These are phyloP conservation scores for Oryzias sinensis DNA, from an alignment of 2,797 vertebrate genomes.

Conservation along the genomic window DNA sequence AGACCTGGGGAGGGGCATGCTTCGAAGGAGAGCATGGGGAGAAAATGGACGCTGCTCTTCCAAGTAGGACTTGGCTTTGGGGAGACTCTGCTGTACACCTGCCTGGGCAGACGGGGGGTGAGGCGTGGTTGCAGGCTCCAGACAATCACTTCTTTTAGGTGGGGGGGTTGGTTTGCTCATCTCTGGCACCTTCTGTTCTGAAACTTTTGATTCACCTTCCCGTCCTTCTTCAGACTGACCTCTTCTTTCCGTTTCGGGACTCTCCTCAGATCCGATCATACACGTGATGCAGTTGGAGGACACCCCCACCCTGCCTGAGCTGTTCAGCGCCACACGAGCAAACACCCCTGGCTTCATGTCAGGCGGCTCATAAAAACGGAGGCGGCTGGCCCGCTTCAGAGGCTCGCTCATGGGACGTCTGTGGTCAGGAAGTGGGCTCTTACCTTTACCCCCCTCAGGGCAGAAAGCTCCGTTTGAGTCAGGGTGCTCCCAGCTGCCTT, in stretches of 20 bases:
- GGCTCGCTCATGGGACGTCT: constrained; percentile 81
- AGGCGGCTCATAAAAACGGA: constrained; percentile 71
- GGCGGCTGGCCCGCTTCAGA: constrained; percentile 76
- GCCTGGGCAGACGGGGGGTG: constrained; percentile 18
- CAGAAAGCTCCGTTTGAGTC: constrained; percentile 78
- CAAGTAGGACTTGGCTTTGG: constrained; percentile 23
- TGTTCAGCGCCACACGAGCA: constrained; percentile 82
- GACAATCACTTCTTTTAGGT: constrained; percentile 36
- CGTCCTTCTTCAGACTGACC: constrained; percentile 26
- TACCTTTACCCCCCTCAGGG: constrained; percentile 88
- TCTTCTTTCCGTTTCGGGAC: constrained; percentile 83
- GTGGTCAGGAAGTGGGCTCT: constrained; percentile 70
- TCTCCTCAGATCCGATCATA: constrained; percentile 83
- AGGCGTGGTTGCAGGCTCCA: constrained; percentile 19
- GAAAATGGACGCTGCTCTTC: constrained; percentile 42
- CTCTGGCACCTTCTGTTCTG: constrained; percentile 27
- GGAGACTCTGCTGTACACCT: constrained; percentile 18
- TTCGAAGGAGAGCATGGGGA: constrained; percentile 33
- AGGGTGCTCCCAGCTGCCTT: constrained; percentile 65
- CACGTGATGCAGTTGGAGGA: constrained; percentile 93
- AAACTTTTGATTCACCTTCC: constrained; percentile 13
- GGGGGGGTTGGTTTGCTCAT: constrained; percentile 25
- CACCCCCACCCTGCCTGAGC: constrained; percentile 85
- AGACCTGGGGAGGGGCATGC: constrained; percentile 48
- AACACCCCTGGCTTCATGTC: constrained; percentile 77